phyloP scores from a whole-genome alignment of 1,140 invertebrate genomes.

The Wiebesia pumilae region DNA sequence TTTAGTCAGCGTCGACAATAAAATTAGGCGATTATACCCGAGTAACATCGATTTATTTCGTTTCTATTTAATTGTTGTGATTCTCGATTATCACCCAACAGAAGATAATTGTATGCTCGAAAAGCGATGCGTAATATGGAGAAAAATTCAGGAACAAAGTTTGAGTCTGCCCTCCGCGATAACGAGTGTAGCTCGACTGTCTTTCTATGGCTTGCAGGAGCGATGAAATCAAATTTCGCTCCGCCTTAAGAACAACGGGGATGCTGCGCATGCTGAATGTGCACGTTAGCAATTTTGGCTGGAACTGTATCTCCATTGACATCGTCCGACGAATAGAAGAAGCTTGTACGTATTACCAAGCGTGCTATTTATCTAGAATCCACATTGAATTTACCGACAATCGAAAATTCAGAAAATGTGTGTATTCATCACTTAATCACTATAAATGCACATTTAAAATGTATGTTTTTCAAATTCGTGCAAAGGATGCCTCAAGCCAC shows the following conservation, averaged over 20 bases:
- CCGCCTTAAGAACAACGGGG: conserved; percentile 42
- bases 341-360: background rate
- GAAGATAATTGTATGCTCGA: background rate
- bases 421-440: too few species aligned
- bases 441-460: too few species aligned
- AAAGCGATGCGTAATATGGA: background rate
- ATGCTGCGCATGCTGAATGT: background rate
- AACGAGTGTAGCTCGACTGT: conserved; percentile 66
- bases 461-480: too few species aligned
- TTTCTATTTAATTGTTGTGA: background rate
- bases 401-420: background rate
- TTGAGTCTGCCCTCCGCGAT: conserved; percentile 55
- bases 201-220: conserved; percentile 48
- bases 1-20: background rate
- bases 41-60: background rate
- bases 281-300: background rate
- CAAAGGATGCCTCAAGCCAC: too few species aligned
- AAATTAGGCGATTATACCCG: too few species aligned
- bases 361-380: background rate
- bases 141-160: background rate
- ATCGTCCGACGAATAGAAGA: background rate
- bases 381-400: background rate
- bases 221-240: conserved; percentile 63
- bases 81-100: background rate
- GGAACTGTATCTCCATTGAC: background rate